Conservation (phyloP, 2,113 vertebrate species). For the Clarias gariepinus region DNA sequence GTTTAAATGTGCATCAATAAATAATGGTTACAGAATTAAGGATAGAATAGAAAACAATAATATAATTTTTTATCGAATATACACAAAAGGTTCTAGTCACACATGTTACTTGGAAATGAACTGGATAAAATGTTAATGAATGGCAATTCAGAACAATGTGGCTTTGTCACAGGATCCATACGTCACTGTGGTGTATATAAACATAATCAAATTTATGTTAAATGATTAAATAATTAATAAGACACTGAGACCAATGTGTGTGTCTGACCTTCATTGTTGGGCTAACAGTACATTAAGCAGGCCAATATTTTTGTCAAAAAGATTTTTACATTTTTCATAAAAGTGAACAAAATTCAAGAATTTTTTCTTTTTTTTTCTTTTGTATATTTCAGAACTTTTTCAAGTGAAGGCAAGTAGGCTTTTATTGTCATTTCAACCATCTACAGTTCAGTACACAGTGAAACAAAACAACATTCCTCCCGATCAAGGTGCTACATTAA, state of each 20-base stretch:
- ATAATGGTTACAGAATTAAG: neutral
- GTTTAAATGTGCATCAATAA: neutral
- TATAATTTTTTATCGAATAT: neutral
- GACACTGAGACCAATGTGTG: neutral
- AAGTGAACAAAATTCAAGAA: neutral
- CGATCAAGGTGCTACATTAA: too few relatives aligned
- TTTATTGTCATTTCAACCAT: too few relatives aligned
- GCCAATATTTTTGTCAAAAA: neutral
- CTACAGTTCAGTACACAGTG: too few relatives aligned
- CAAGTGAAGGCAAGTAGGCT: too few relatives aligned
- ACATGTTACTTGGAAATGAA: neutral
- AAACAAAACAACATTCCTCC: too few relatives aligned
- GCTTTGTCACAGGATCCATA: neutral
- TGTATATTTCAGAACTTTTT: neutral
- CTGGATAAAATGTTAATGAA: neutral
- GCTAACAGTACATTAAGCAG: neutral
- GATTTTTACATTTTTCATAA: neutral
- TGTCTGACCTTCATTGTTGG: neutral
- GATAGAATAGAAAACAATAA: neutral
- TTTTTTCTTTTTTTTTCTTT: neutral
- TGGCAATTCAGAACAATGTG: neutral
- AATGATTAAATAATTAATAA: neutral
- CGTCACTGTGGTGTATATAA: neutral
- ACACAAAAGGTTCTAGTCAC: neutral
- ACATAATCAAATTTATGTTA: neutral